Percentiles rank a stretch among this genome's conserved stretches.
phyloP scores from a whole-genome alignment of 2,113 vertebrate genomes.

The Ia io region DNA sequence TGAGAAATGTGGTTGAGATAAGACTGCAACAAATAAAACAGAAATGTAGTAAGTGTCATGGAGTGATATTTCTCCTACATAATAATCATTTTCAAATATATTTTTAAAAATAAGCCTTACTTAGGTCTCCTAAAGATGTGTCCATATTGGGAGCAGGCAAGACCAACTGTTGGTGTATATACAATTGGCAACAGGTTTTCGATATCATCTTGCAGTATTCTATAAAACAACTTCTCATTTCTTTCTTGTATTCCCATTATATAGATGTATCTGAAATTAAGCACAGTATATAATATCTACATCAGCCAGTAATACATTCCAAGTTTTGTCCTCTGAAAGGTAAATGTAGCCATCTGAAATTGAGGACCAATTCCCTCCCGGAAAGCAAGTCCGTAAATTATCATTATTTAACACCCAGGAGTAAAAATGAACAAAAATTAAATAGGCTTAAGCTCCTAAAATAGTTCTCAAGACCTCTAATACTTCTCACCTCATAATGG shows the following conservation, averaged over 20 bases:
- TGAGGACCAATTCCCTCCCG: not conserved
- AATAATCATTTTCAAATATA: not conserved
- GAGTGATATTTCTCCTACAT: not conserved
- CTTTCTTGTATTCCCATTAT: conserved; percentile 98
- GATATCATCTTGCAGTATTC: conserved; percentile 94
- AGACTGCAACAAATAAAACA: not conserved
- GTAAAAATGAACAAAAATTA: conserved; percentile 26
- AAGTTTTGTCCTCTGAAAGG: not conserved
- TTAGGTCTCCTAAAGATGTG: conserved; percentile 98
- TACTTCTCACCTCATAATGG: not conserved
- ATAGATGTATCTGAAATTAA: conserved; percentile 91
- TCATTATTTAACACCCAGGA: not conserved
- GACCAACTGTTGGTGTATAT: conserved; percentile 96
- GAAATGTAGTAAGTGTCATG: not conserved
- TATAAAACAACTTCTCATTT: conserved; percentile 95
- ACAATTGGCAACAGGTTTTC: conserved; percentile 97
- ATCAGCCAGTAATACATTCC: not conserved
- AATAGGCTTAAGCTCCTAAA: not conserved
- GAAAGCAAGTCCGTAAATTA: not conserved
- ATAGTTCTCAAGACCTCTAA: not conserved
- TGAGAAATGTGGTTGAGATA: not conserved
- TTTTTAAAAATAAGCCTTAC: conserved; percentile 81
- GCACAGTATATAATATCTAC: not conserved
- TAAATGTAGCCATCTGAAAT: conserved; percentile 20
- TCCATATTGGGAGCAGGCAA: conserved; percentile 97